These are phyloP conservation scores for Onychomys leucogaster DNA, from an alignment of 2,797 vertebrate genomes.

Conservation along the genomic window DNA sequence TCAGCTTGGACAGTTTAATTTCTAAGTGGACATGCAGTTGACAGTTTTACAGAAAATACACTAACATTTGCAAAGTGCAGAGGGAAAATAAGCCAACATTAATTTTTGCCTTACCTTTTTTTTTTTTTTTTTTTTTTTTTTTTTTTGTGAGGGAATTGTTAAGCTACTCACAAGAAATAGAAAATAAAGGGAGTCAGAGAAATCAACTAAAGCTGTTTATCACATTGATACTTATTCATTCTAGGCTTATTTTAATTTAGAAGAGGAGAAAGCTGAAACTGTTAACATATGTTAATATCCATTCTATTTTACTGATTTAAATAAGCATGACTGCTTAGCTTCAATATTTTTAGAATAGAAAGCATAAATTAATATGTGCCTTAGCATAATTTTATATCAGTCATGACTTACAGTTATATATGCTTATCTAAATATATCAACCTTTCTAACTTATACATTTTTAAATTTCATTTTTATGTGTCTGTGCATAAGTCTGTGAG, in stretches of 20 bases:
- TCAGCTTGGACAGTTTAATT: conserved; percentile 58
- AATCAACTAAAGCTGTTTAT: conserved; percentile 48
- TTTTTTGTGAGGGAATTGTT: conserved; percentile 25
- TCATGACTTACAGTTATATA: not conserved
- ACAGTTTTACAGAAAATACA: conserved; percentile 60
- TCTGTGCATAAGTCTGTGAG: too few relatives aligned
- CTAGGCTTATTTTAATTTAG: conserved; percentile 69
- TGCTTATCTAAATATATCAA: not conserved
- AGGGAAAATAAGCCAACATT: conserved; percentile 62
- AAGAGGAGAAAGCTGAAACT: conserved; percentile 47
- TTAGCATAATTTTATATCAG: conserved; percentile 39
- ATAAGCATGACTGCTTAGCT: not conserved
- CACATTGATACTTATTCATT: conserved; percentile 60
- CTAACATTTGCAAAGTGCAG: conserved; percentile 38
- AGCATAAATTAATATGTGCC: conserved; percentile 15
- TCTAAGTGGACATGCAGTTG: conserved; percentile 43
- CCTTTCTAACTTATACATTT: not conserved
- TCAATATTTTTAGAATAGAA: conserved; percentile 53
- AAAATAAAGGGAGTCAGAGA: conserved; percentile 61
- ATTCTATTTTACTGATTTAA: conserved; percentile 53
- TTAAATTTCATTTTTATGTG: not conserved
- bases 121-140: conserved; percentile 43
- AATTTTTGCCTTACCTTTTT: conserved; percentile 30
- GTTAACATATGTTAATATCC: conserved; percentile 54
- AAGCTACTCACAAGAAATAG: conserved; percentile 47